A percentile compares a stretch with the other conserved stretches of the same genome.
Conservation (phyloP, 2,113 vertebrate genomes). For the Alligator mississippiensis region DNA sequence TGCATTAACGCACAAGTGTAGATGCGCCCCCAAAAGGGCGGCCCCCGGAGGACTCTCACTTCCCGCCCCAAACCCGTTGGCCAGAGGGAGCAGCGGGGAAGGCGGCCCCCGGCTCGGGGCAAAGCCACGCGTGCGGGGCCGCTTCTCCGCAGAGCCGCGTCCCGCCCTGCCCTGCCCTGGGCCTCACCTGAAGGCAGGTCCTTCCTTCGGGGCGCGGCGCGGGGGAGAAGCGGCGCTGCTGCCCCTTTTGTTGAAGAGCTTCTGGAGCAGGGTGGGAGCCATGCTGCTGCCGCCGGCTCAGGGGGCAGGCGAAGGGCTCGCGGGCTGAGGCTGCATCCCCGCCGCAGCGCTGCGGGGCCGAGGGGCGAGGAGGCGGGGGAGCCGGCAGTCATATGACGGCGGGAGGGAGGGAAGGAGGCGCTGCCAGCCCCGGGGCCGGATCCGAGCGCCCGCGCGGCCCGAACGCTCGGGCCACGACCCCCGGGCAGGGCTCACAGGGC, state of each 20-base stretch:
- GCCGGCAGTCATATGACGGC: conserved; percentile 41
- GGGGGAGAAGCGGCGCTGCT: conserved; percentile 6
- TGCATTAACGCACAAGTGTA: too few relatives aligned
- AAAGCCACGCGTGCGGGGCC: too few relatives aligned
- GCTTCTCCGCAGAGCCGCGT: too few relatives aligned
- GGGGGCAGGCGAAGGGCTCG: background rate
- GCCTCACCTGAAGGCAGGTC: conserved; percentile 79
- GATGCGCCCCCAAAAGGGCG: too few relatives aligned
- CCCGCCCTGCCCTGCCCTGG: background rate
- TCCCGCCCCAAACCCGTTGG: background rate
- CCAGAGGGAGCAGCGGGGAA: background rate
- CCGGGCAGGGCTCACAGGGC: background rate
- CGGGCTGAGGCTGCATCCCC: conserved; percentile 29
- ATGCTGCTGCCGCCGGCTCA: conserved; percentile 62
- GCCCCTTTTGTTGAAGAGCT: conserved; percentile 82
- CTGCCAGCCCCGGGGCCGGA: too few relatives aligned
- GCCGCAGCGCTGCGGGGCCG: conserved; percentile 23
- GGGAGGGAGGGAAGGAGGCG: background rate
- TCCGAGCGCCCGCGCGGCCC: too few relatives aligned
- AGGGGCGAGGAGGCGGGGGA: background rate
- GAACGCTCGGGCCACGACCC: too few relatives aligned
- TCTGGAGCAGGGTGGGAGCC: conserved; percentile 83
- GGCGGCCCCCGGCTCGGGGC: too few relatives aligned
- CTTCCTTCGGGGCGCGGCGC: conserved; percentile 64
- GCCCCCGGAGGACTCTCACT: background rate